Evolutionary conservation across 2,888 invertebrate species (phyloP).

Genomic region (Hetaerina titia): DNA sequence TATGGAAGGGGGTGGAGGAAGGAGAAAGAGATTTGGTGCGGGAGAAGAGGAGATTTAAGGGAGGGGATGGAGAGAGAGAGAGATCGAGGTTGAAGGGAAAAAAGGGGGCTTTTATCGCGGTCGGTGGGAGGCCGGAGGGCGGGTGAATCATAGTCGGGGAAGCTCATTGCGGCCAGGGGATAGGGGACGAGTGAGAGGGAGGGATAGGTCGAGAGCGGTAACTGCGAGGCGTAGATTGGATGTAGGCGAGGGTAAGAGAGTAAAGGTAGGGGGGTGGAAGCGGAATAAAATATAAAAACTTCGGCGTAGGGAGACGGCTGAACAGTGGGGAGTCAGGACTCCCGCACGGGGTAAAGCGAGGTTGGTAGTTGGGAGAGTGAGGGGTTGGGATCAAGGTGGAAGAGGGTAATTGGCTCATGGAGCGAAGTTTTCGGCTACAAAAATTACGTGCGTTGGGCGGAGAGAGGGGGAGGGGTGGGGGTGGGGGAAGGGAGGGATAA

Average conservation of each 20-base stretch:
- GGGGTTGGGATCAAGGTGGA: neutral
- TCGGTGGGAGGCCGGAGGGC: neutral
- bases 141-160: neutral
- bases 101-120: constrained; percentile 24
- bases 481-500: too few species aligned
- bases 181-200: neutral
- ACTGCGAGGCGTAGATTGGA: neutral
- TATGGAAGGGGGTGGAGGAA: neutral
- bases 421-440: neutral
- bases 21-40: neutral
- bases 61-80: neutral
- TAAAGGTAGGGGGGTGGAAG: neutral
- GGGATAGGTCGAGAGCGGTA: neutral
- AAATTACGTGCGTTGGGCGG: neutral
- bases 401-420: neutral
- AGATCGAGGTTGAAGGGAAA: neutral
- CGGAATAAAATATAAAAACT: neutral
- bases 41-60: too few species aligned
- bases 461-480: too few species aligned
- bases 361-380: neutral
- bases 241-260: neutral
- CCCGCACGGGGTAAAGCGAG: neutral
- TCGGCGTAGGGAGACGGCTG: neutral
- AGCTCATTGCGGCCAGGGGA: neutral
- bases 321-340: neutral